Percentiles rank a stretch among this genome's conserved stretches.
phyloP scores from a whole-genome alignment of 2,888 invertebrate genomes.

The Volucella inflata region DNA sequence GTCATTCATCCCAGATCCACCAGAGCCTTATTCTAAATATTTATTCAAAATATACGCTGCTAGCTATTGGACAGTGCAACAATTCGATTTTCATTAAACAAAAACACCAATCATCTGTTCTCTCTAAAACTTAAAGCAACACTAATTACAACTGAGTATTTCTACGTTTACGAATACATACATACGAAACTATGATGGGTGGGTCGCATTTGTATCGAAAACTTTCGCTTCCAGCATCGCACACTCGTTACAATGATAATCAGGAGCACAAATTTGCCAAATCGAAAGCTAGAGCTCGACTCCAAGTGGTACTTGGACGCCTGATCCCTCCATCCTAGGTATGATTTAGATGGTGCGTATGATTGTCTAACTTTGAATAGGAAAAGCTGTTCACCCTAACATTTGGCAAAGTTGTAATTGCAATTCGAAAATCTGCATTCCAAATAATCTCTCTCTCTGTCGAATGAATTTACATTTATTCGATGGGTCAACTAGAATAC shows the following conservation, averaged over 20 bases:
- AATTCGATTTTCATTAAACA: too few species aligned
- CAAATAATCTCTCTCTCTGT: constrained; percentile 35
- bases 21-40: too few species aligned
- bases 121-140: too few species aligned
- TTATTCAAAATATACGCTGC: too few species aligned
- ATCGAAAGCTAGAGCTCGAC: constrained; percentile 13
- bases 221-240: constrained; percentile 10
- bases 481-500: constrained; percentile 7
- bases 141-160: too few species aligned
- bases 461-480: constrained; percentile 45
- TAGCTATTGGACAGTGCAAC: too few species aligned
- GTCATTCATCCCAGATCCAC: too few species aligned
- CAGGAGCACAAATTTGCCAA: constrained; percentile 32
- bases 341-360: background rate
- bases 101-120: too few species aligned
- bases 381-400: constrained; percentile 14
- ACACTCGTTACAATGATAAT: constrained; percentile 24
- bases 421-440: constrained; percentile 54
- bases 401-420: constrained; percentile 55
- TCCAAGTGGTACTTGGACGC: too few species aligned
- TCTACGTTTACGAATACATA: too few species aligned
- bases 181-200: too few species aligned
- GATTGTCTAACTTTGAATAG: background rate
- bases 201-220: constrained; percentile 38
- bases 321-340: background rate